Evolutionary conservation across 1,140 invertebrate genomes (phyloP).

Genomic region (Belonocnema kinseyi): DNA sequence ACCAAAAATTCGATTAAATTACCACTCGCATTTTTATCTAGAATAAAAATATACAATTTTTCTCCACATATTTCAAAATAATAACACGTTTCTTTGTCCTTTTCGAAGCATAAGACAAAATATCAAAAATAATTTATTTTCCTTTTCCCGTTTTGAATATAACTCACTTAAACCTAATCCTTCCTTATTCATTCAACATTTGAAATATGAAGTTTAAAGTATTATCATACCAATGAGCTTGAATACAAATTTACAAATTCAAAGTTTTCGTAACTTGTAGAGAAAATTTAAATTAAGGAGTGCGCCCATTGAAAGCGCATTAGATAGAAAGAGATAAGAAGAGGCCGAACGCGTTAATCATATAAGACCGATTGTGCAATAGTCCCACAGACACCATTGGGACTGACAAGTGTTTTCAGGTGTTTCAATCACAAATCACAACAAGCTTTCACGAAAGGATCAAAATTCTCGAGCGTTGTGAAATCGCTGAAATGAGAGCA

Average conservation of each 20-base stretch:
- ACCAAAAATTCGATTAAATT: too few relatives aligned
- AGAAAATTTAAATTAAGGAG: conserved; percentile 15
- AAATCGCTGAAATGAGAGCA: conserved; percentile 14
- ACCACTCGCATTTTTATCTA: too few relatives aligned
- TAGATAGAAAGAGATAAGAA: not conserved
- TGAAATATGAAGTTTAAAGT: not conserved
- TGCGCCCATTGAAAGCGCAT: not conserved
- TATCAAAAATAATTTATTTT: not conserved
- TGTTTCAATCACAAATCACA: conserved; percentile 30
- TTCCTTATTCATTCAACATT: not conserved
- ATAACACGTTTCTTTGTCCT: too few relatives aligned
- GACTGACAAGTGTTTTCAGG: conserved; percentile 26
- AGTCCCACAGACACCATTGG: not conserved
- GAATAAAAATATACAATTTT: too few relatives aligned
- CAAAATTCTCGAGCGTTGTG: conserved; percentile 10
- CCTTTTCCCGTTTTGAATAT: not conserved
- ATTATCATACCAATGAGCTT: conserved; percentile 1
- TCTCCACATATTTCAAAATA: too few relatives aligned
- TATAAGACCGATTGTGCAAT: conserved; percentile 7
- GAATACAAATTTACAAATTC: conserved; percentile 38
- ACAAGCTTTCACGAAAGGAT: conserved; percentile 11
- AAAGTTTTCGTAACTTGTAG: not conserved
- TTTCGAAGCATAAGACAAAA: too few relatives aligned
- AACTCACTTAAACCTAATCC: not conserved
- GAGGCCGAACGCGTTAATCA: conserved; percentile 4